Evolutionary conservation across 2,888 invertebrate genomes (phyloP).

Genomic region (Rhagonycha lutea): DNA sequence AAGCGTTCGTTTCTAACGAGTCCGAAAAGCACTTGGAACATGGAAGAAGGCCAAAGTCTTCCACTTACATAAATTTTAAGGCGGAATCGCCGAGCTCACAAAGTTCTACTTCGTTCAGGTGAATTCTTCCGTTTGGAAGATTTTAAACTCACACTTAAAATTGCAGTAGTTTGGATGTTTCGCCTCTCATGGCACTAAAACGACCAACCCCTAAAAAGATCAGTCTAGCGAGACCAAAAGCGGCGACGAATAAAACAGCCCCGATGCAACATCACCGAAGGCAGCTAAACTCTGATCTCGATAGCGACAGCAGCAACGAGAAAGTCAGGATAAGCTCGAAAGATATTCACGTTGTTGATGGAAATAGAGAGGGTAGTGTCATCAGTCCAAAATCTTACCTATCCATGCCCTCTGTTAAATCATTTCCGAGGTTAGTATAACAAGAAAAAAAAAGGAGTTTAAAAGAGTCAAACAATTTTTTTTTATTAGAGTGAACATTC

Average conservation of each 20-base stretch:
- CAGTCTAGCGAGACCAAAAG: conserved; percentile 46
- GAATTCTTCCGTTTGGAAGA: neutral
- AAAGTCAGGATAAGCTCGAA: conserved; percentile 44
- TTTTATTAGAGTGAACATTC: conserved; percentile 66
- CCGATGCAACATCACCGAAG: conserved; percentile 38
- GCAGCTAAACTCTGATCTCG: conserved; percentile 10
- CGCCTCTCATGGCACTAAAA: conserved; percentile 48
- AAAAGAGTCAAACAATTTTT: neutral
- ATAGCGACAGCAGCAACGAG: conserved; percentile 44
- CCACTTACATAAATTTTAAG: conserved; percentile 52
- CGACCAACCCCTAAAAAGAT: conserved; percentile 41
- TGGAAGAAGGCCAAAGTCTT: conserved; percentile 46
- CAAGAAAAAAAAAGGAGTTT: neutral
- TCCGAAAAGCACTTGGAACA: conserved; percentile 45
- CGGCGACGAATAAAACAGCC: conserved; percentile 49
- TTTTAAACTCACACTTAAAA: conserved; percentile 31
- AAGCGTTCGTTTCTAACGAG: conserved; percentile 50
- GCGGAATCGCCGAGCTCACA: conserved; percentile 43
- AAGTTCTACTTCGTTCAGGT: conserved; percentile 37
- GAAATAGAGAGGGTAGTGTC: conserved; percentile 48
- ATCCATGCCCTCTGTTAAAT: conserved; percentile 84
- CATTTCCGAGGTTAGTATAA: conserved; percentile 77
- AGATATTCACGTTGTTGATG: conserved; percentile 41
- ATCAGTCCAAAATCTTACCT: conserved; percentile 74
- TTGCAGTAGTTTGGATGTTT: conserved; percentile 49